Conservation (phyloP, 2,113 vertebrate species). For the Prochilodus magdalenae region DNA sequence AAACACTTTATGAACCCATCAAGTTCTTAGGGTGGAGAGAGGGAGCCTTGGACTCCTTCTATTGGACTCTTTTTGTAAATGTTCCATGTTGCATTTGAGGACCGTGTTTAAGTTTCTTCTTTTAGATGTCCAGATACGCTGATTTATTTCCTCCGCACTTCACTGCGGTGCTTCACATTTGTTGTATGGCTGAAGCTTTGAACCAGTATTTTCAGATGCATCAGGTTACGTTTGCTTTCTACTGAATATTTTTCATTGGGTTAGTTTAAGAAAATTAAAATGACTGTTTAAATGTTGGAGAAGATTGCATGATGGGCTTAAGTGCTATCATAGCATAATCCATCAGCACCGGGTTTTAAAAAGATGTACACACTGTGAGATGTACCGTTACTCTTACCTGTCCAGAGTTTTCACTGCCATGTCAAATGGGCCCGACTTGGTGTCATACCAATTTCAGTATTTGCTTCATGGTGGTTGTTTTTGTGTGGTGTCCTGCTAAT, state of each 20-base stretch:
- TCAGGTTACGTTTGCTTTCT: background rate
- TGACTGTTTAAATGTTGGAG: background rate
- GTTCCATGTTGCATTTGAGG: slow-evolving; percentile 18
- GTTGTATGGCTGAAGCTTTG: background rate
- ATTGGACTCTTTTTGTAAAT: slow-evolving; percentile 31
- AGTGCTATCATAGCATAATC: no score
- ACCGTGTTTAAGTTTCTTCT: slow-evolving; percentile 14
- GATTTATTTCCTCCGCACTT: slow-evolving; percentile 17
- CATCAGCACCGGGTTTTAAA: no score
- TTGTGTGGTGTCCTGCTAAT: no score
- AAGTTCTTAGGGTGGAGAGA: slow-evolving; percentile 33
- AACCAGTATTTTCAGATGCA: slow-evolving; percentile 7
- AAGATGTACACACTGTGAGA: no score
- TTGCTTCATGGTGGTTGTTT: no score
- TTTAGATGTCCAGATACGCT: slow-evolving; percentile 2
- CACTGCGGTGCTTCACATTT: background rate
- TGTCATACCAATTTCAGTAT: no score
- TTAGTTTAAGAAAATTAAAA: background rate
- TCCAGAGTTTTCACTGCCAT: no score
- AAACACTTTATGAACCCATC: slow-evolving; percentile 52
- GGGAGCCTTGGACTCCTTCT: background rate
- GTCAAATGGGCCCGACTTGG: no score
- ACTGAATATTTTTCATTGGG: background rate
- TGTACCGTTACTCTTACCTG: no score
- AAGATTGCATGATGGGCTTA: no score